Conservation (phyloP, 2,113 vertebrate genomes). For the Pseudois nayaur region DNA sequence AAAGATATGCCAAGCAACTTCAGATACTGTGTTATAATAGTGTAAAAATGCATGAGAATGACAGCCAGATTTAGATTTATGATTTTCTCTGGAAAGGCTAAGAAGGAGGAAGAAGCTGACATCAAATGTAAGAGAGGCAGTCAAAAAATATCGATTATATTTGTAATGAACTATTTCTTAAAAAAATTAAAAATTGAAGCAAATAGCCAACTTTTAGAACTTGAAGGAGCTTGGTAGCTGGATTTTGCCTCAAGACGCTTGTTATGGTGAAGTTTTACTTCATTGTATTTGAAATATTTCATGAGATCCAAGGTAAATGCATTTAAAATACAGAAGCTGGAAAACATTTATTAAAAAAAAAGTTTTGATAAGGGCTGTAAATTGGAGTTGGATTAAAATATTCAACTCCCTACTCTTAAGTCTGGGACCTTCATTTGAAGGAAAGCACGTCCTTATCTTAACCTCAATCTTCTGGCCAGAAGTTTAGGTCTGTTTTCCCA, state of each 20-base stretch:
- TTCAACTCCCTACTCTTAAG: background rate
- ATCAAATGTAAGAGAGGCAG: background rate
- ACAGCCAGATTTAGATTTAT: background rate
- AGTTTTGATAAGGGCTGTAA: background rate
- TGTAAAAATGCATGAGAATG: background rate
- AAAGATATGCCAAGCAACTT: background rate
- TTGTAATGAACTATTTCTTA: background rate
- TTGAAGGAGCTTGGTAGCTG: background rate
- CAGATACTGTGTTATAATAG: background rate
- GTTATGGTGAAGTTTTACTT: background rate
- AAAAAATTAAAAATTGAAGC: background rate
- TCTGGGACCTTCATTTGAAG: background rate
- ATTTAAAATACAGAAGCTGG: background rate
- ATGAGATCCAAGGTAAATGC: background rate
- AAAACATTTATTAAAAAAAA: background rate
- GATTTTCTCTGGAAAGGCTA: background rate
- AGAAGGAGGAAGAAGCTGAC: background rate
- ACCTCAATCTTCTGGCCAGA: background rate
- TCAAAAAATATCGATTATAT: background rate
- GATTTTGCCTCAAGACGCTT: background rate
- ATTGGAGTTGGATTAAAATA: background rate
- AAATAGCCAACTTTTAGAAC: background rate
- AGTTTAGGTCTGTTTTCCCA: background rate
- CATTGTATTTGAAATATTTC: conserved; percentile 11
- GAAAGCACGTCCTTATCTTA: background rate